These are phyloP conservation scores for Thymelicus acteon DNA, from an alignment of 2,888 invertebrate species.

Conservation along the genomic window DNA sequence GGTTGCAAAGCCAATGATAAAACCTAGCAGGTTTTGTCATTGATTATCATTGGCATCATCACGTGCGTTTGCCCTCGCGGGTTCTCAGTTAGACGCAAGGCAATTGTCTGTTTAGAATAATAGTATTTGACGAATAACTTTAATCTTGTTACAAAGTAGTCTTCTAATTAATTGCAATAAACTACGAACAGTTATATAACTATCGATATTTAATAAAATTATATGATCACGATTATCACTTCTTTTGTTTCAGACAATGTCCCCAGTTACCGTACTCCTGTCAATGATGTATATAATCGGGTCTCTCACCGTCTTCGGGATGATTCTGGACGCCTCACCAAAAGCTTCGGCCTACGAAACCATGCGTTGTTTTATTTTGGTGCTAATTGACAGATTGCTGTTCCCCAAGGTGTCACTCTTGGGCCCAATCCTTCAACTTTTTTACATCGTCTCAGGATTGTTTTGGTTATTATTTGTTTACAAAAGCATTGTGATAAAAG, in stretches of 20 bases:
- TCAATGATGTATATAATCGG: constrained; percentile 85
- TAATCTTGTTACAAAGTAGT: too few species aligned
- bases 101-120: too few species aligned
- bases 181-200: too few species aligned
- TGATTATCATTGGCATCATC: too few species aligned
- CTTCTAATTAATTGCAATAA: too few species aligned
- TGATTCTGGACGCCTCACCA: constrained; percentile 86
- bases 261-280: constrained; percentile 74
- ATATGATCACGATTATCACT: background rate
- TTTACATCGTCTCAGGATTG: constrained; percentile 78
- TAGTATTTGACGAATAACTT: too few species aligned
- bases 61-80: too few species aligned
- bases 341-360: constrained; percentile 85
- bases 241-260: constrained; percentile 74
- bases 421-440: constrained; percentile 65
- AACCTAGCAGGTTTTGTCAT: too few species aligned
- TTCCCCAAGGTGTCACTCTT: constrained; percentile 53
- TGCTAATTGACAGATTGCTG: constrained; percentile 58
- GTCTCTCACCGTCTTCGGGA: constrained; percentile 87
- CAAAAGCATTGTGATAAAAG: constrained; percentile 74
- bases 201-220: too few species aligned
- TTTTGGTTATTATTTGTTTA: constrained; percentile 83
- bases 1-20: too few species aligned
- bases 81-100: too few species aligned
- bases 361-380: constrained; percentile 81